Percentiles rank a stretch among this genome's conserved stretches.
These are phyloP conservation scores for Macrobrachium nipponense DNA, from an alignment of 1,140 invertebrate genomes.

Conservation along the genomic window DNA sequence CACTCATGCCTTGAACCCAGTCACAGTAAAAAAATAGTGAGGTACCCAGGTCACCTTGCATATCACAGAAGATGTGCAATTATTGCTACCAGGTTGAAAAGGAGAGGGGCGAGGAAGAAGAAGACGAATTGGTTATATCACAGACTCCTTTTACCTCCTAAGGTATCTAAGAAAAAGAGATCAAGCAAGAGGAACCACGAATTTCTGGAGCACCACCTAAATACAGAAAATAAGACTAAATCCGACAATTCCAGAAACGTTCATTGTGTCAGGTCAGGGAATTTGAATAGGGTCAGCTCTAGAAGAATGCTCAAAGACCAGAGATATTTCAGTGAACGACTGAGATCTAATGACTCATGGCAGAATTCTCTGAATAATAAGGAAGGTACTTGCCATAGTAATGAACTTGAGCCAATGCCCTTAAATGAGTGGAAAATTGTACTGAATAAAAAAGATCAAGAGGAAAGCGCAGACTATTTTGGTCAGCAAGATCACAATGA, in stretches of 20 bases:
- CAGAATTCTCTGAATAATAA: no score
- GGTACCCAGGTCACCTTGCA: conserved; percentile 34
- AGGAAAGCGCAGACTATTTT: neutral
- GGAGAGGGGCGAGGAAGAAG: neutral
- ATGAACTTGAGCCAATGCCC: conserved; percentile 21
- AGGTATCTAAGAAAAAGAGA: neutral
- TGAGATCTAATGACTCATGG: no score
- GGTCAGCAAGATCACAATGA: neutral
- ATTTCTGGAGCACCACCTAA: no score
- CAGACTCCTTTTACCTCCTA: conserved; percentile 6
- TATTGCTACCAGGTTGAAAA: conserved; percentile 37
- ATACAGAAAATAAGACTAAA: no score
- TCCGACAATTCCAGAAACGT: no score
- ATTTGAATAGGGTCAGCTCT: no score
- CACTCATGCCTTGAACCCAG: conserved; percentile 41
- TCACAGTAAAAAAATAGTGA: conserved; percentile 13
- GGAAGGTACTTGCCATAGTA: no score
- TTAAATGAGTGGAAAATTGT: conserved; percentile 44
- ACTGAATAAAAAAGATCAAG: neutral
- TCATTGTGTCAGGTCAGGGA: no score
- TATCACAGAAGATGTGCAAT: conserved; percentile 20
- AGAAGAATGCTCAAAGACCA: no score
- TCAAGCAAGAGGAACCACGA: neutral
- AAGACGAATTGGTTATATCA: neutral
- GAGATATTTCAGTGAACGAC: no score